These are phyloP conservation scores for Eulemur macaco DNA, from an alignment of 2,113 vertebrate species.

Conservation along the genomic window DNA sequence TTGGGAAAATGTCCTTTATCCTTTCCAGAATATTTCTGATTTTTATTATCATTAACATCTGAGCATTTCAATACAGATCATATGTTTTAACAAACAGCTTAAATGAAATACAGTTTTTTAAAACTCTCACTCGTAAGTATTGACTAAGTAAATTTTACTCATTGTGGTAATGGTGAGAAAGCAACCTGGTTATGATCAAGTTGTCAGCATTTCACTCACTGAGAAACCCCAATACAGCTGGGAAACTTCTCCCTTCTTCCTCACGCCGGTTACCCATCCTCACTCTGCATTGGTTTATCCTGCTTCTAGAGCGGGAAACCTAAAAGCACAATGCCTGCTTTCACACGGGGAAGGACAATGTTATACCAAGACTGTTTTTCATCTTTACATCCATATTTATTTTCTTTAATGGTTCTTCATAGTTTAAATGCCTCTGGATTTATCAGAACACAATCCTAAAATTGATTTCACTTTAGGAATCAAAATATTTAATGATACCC, in stretches of 20 bases:
- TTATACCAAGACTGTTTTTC: not conserved
- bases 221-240: not conserved
- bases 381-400: not conserved
- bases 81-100: constrained; percentile 62
- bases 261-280: not conserved
- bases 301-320: not conserved
- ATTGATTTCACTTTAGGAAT: not conserved
- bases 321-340: not conserved
- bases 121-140: constrained; percentile 41
- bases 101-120: constrained; percentile 70
- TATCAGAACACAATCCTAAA: not conserved
- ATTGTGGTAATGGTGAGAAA: constrained; percentile 26
- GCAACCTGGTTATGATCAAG: constrained; percentile 66
- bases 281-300: not conserved
- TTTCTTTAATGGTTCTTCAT: not conserved
- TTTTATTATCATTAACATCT: constrained; percentile 72
- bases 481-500: not conserved
- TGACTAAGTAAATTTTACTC: constrained; percentile 40
- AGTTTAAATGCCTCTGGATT: not conserved
- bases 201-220: constrained; percentile 56
- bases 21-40: constrained; percentile 61
- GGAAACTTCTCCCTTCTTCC: not conserved
- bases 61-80: constrained; percentile 49
- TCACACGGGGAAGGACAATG: not conserved
- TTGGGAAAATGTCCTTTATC: constrained; percentile 61